Evolutionary conservation across 2,113 vertebrate species (phyloP).

Genomic region (Charadrius vociferus): DNA sequence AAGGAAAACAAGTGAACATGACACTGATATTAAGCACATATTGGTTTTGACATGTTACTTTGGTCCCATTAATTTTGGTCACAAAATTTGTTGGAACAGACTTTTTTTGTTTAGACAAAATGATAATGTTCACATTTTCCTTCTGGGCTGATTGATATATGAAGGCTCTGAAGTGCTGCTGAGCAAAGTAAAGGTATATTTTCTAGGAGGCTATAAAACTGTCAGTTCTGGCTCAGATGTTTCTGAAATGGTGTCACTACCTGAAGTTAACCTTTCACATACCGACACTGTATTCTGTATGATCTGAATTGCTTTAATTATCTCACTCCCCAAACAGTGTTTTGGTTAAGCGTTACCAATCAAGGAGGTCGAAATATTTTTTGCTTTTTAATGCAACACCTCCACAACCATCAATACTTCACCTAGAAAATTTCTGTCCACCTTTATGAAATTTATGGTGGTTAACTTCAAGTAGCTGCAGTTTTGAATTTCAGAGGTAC

Average conservation of each 20-base stretch:
- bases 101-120: background rate
- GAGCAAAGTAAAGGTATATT: conserved; percentile 31
- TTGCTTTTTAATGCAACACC: background rate
- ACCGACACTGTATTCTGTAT: background rate
- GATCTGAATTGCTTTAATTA: background rate
- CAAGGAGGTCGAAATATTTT: background rate
- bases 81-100: background rate
- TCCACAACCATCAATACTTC: background rate
- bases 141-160: background rate
- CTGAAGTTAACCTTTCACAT: background rate
- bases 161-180: conserved; percentile 16
- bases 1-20: background rate
- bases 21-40: background rate
- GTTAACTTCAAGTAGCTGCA: background rate
- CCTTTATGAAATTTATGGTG: background rate
- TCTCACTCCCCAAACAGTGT: background rate
- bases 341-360: background rate
- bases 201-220: conserved; percentile 36
- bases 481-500: background rate
- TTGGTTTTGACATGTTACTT: background rate
- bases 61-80: background rate
- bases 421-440: background rate
- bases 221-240: background rate
- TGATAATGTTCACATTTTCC: background rate
- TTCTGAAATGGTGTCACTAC: background rate